phyloP scores from a whole-genome alignment of 2,888 invertebrate species.

The Lasioglossum malachurum region DNA sequence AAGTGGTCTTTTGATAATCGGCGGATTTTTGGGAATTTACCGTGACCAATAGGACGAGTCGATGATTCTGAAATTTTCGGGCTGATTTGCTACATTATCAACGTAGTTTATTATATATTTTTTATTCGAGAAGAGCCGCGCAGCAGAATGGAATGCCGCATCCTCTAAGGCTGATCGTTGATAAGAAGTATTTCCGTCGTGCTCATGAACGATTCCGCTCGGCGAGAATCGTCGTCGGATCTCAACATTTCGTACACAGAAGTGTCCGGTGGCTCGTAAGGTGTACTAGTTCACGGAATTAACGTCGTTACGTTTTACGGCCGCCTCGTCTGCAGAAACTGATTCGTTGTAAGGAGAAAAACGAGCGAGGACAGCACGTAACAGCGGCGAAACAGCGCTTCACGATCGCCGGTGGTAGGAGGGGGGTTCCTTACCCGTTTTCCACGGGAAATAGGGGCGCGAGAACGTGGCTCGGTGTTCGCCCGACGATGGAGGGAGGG shows the following conservation, averaged over 20 bases:
- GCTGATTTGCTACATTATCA: not conserved
- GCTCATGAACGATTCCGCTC: conserved; percentile 3
- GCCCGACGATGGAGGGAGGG: conserved; percentile 22
- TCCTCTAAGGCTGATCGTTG: too few species aligned
- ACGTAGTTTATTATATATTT: not conserved
- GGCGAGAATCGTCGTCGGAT: not conserved
- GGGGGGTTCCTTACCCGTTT: conserved; percentile 16
- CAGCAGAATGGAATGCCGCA: too few species aligned
- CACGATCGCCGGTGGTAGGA: conserved; percentile 51
- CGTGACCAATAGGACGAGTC: not conserved
- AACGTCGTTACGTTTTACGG: conserved; percentile 73
- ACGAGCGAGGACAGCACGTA: conserved; percentile 68
- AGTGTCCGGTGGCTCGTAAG: conserved; percentile 9
- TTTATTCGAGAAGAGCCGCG: not conserved
- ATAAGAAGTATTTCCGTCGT: not conserved
- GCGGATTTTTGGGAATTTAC: not conserved
- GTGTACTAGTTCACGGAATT: conserved; percentile 57
- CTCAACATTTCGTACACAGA: conserved; percentile 27
- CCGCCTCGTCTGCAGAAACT: conserved; percentile 71
- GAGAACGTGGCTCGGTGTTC: not conserved
- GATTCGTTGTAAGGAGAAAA: conserved; percentile 73
- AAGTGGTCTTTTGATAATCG: not conserved
- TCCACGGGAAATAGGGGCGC: conserved; percentile 27
- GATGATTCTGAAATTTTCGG: not conserved
- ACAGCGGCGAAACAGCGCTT: conserved; percentile 67